phyloP scores from a whole-genome alignment of 2,113 vertebrate genomes.

The Labrus mixtus region DNA sequence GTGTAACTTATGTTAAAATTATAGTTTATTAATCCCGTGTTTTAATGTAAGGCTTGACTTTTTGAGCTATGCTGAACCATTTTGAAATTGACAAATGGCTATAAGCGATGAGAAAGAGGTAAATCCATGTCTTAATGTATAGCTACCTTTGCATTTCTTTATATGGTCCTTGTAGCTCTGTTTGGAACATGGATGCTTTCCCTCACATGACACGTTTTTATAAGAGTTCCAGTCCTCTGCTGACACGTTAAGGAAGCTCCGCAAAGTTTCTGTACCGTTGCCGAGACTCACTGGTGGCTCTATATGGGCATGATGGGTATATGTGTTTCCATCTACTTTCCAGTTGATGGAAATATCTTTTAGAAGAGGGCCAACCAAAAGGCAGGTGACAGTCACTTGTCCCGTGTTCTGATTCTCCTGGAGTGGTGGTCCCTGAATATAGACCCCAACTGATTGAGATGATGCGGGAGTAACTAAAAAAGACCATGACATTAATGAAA shows the following conservation, averaged over 20 bases:
- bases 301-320: fast-evolving
- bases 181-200: slow-evolving; percentile 63
- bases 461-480: slow-evolving; percentile 65
- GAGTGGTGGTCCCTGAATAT: slow-evolving; percentile 55
- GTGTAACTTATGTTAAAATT: no score
- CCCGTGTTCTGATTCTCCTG: slow-evolving; percentile 1
- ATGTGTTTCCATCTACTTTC: slow-evolving; percentile 38
- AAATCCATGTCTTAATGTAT: background rate
- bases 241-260: slow-evolving; percentile 54
- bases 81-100: background rate
- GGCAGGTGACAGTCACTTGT: slow-evolving; percentile 68
- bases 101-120: background rate
- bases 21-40: no score
- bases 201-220: slow-evolving; percentile 72
- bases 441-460: slow-evolving; percentile 54
- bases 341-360: slow-evolving; percentile 69
- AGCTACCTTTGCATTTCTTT: slow-evolving; percentile 67
- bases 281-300: slow-evolving; percentile 16
- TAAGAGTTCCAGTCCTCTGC: slow-evolving; percentile 51
- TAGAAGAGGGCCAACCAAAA: slow-evolving; percentile 61
- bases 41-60: background rate
- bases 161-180: slow-evolving; percentile 24
- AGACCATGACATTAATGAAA: background rate
- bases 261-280: slow-evolving; percentile 74
- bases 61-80: background rate